A percentile compares a stretch with the other conserved stretches of the same genome.
These are phyloP conservation scores for Philereme vetulata DNA, from an alignment of 2,888 invertebrate species.

Conservation along the genomic window DNA sequence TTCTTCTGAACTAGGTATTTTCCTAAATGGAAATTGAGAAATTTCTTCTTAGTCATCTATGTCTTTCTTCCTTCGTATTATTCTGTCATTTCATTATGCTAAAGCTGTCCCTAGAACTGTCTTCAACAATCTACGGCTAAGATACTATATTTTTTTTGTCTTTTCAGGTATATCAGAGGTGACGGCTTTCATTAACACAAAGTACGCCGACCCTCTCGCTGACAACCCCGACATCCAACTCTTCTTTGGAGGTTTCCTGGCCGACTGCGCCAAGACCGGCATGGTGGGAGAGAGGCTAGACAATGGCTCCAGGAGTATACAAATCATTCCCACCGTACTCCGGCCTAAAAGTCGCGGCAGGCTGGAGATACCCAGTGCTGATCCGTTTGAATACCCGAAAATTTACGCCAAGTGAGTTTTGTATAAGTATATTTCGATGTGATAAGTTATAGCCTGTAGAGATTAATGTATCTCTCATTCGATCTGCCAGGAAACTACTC, in stretches of 20 bases:
- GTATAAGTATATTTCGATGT: not conserved
- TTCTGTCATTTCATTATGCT: no score
- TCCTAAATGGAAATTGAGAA: no score
- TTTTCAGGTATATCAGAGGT: constrained; percentile 90
- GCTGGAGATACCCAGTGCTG: constrained; percentile 87
- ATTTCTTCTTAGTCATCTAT: no score
- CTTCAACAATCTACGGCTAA: no score
- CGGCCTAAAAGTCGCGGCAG: constrained; percentile 94
- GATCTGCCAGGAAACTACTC: no score
- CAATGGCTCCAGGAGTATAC: constrained; percentile 87
- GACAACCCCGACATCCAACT: constrained; percentile 94
- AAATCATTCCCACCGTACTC: constrained; percentile 91
- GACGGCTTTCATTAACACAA: constrained; percentile 92
- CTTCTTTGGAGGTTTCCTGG: constrained; percentile 94
- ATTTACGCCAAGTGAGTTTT: constrained; percentile 91
- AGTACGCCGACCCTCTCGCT: constrained; percentile 88
- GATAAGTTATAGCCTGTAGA: no score
- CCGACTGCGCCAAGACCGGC: constrained; percentile 93
- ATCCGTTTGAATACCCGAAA: constrained; percentile 92
- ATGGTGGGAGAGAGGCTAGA: constrained; percentile 91
- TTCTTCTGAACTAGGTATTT: no score
- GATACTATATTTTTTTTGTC: no score
- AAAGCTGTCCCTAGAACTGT: no score
- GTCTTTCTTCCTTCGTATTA: no score
- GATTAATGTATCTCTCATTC: no score